Base-by-base conservation (phyloP, 2,113 vertebrate genomes). In the Silurus glanis region DNA sequence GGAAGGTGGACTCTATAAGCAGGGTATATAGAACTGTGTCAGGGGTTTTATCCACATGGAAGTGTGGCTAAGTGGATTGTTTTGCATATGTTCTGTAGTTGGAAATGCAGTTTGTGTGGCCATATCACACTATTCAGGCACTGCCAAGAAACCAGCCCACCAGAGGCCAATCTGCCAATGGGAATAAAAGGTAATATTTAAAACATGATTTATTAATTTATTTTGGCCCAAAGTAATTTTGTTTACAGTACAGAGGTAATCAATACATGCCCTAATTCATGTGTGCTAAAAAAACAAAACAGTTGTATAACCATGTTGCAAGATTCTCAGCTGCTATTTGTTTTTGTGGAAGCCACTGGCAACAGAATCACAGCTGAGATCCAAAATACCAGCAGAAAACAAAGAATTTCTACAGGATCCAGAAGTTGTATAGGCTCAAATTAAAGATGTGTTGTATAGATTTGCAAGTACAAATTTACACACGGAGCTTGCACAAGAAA, bases 381-480 rank as follows among this genome's bases (percentile, higher is more conserved):
- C 59, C 23, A 81, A 47, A 56, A 86, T 53, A 9, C 49, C 21
- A 14, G 58, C 19, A 47, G 64, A 45, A 80, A 86, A 69, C 51
- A 71, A 85, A 21, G 72, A 28, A 69, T 85, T 89, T 80, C 72
- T 76, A 23, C 82, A 58, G 23, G 12, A 45, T 66, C 5, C 58
- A 83, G 69, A 84, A 58, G 81, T 51, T 16, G 25, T 21, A 45
- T 71, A 56, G 47, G 66, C 45, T 69, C 81, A 69, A 89, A 87
- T 89, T 90, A 86, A 88, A 85, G 87, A 86, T 75, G 85, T 81
- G 76, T 58, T 80, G 37, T 78, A 85, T 74, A 85, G 81, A 85
- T 89, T 88, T 86, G 64, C 79, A 89, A 88, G 85, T 74, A 86
- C 64, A 81, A 8, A 82, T 89, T 87, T 88, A 90, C 72, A 74